phyloP scores from a whole-genome alignment of 2,797 vertebrate species.

The Cryptoprocta ferox region DNA sequence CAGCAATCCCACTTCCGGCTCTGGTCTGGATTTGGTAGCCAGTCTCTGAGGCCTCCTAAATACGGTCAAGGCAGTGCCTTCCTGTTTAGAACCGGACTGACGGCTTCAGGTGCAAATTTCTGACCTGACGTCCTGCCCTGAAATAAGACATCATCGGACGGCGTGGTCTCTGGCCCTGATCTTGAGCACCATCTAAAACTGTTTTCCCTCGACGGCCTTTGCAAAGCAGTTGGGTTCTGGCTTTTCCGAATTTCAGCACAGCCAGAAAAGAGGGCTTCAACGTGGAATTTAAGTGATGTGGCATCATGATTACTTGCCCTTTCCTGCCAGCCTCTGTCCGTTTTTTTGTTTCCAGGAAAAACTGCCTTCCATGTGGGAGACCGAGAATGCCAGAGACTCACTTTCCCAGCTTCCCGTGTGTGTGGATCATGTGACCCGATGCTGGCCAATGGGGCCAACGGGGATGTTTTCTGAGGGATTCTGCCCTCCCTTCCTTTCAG shows the following conservation, averaged over 20 bases:
- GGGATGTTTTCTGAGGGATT: not conserved
- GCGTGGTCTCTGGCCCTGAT: not conserved
- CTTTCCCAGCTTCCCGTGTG: not conserved
- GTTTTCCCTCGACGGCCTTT: not conserved
- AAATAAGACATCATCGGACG: not conserved
- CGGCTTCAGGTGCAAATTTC: not conserved
- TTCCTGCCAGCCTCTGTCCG: not conserved
- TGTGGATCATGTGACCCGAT: not conserved
- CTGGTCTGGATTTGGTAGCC: not conserved
- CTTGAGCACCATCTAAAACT: not conserved
- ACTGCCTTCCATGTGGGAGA: not conserved
- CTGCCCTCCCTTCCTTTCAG: not conserved
- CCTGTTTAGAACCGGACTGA: not conserved
- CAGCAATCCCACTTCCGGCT: not conserved
- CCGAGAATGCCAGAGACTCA: not conserved
- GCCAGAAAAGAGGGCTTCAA: not conserved
- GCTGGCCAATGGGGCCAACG: not conserved
- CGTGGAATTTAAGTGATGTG: not conserved
- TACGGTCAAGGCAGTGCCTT: not conserved
- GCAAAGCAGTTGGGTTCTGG: not conserved
- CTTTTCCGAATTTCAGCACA: constrained; percentile 3
- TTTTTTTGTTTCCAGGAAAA: not conserved
- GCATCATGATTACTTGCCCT: not conserved
- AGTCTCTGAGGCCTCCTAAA: not conserved
- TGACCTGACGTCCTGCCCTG: not conserved